Base-by-base conservation (phyloP, 2,888 invertebrate genomes). In the Sthenelais limicola region DNA sequence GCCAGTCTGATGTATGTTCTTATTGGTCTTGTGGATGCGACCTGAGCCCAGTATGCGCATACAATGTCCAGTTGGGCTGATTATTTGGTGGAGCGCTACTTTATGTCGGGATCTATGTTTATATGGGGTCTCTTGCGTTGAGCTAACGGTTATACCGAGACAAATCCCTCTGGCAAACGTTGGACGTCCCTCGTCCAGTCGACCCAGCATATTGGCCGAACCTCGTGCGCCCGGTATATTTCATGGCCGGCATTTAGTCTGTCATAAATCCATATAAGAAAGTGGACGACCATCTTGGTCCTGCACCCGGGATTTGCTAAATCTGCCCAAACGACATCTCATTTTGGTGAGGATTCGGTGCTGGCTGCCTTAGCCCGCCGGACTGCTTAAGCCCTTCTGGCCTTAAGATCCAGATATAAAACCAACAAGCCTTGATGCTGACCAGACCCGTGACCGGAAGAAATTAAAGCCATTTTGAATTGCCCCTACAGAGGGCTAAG, bases 381-480 rank as follows among this genome's bases (percentile, higher is more conserved):
- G 28, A 21, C 21, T 52, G 21, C 52, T 30, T 24, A 3, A 26
- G 1, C 30, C 56, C 30, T 21, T 56, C 30, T 33, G 4, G 5
- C 33, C 9, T 2, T 21, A 33, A 56, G 56, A 56, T 56, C 56
- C 18, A 15, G 56, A 5, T n/a, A n/a, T 30, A 56, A 56, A 18
- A 28, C 56, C 56, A 56, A 18, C 32, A 33, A 33, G 32, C 56
- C 32, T 33, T 56, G 56, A 56, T 33, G 21, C 32, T 56, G 56
- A 5, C 56, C 56, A 56, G 56, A 56, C 56, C 30, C 26, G n/a
- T 3, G 21, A 32, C 2, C 18, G 56, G 56, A 18, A 21, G 56
- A 56, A 56, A 56, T 56, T 56, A 56, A 56, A 56, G 56, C 56
- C 56, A 56, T n/a, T 56, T 56, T 56, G 56, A 56, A 56, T 56